These are phyloP conservation scores for Spicauda simplicius DNA, from an alignment of 2,888 invertebrate genomes.

Conservation along the genomic window DNA sequence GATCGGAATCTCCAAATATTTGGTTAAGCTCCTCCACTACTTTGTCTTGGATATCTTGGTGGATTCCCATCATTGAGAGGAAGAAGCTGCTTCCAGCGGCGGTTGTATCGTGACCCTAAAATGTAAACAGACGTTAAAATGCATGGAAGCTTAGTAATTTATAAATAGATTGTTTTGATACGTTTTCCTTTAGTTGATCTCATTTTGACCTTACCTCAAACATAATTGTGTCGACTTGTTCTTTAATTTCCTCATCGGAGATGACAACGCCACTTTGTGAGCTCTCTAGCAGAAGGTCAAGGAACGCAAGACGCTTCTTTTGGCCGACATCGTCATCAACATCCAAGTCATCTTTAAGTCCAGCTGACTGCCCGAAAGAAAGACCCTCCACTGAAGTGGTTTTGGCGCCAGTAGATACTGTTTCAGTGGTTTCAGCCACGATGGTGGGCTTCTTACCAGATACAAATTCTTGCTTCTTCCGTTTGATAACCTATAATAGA, in stretches of 20 bases:
- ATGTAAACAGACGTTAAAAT: background rate
- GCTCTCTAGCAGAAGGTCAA: conserved; percentile 93
- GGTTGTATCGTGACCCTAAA: conserved; percentile 91
- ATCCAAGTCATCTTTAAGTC: conserved; percentile 92
- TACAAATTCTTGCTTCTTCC: conserved; percentile 90
- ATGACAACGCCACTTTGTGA: conserved; percentile 89
- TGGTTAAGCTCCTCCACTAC: conserved; percentile 89
- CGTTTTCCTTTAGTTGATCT: conserved; percentile 1
- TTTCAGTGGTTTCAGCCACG: conserved; percentile 52
- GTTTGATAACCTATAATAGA: conserved; percentile 84
- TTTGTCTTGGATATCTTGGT: conserved; percentile 89
- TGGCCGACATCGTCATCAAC: conserved; percentile 92
- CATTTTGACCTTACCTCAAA: conserved; percentile 86
- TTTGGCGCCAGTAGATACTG: conserved; percentile 49
- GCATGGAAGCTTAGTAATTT: too few species aligned
- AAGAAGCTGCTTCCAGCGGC: conserved; percentile 93
- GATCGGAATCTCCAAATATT: conserved; percentile 91
- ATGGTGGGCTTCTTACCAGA: conserved; percentile 83
- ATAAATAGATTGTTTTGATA: background rate
- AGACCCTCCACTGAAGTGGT: conserved; percentile 86
- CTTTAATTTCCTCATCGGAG: conserved; percentile 91
- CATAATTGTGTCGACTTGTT: conserved; percentile 94
- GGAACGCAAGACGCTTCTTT: conserved; percentile 93
- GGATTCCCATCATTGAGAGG: conserved; percentile 90
- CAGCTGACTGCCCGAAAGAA: conserved; percentile 89